Evolutionary conservation across 2,797 vertebrate species (phyloP).

Genomic region (Manis crassicaudata): DNA sequence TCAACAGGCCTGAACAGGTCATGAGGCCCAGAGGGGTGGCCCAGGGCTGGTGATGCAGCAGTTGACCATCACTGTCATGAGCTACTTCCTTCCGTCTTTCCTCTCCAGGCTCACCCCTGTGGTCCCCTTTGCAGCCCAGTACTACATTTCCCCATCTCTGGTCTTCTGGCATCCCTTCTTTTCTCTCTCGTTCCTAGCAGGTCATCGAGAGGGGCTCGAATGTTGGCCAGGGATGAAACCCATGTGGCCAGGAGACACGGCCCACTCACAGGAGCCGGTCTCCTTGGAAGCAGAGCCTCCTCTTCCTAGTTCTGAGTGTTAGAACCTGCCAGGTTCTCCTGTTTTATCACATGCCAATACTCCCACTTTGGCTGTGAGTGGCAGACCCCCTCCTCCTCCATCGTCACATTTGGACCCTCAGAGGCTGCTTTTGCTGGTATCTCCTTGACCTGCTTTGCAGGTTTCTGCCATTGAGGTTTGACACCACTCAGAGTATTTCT

Average conservation of each 20-base stretch:
- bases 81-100: background rate
- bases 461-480: background rate
- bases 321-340: background rate
- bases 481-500: background rate
- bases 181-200: background rate
- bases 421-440: background rate
- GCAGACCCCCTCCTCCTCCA: background rate
- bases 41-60: fast-evolving
- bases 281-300: background rate
- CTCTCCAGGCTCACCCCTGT: fast-evolving
- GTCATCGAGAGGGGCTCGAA: background rate
- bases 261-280: background rate
- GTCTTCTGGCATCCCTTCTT: background rate
- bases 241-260: background rate
- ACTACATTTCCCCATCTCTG: background rate
- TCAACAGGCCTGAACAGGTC: background rate
- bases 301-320: too few species aligned
- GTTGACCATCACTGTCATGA: fast-evolving
- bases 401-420: background rate
- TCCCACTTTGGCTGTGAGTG: background rate
- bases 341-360: fast-evolving
- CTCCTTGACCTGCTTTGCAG: background rate
- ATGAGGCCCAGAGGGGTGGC: background rate
- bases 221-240: background rate
- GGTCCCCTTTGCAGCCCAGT: background rate